A percentile compares a stretch with the other conserved stretches of the same genome.
Conservation (phyloP, 2,797 vertebrate genomes). For the Spatula versicolor region DNA sequence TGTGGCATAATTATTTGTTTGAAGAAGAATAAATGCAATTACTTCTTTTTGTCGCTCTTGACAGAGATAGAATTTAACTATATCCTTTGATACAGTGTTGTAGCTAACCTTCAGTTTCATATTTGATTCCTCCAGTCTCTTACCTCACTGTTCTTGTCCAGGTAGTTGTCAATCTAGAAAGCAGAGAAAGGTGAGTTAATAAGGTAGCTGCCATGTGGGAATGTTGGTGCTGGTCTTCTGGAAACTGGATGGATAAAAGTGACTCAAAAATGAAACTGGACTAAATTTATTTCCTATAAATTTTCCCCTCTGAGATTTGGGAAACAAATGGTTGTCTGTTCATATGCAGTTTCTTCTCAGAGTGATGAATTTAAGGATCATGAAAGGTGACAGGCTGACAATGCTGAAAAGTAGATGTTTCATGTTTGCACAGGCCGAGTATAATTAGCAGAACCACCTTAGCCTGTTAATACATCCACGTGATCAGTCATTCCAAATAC, state of each 20-base stretch:
- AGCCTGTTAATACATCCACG: not conserved
- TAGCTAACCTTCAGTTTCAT: not conserved
- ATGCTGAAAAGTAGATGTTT: not conserved
- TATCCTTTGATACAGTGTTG: not conserved
- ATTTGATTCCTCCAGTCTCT: not conserved
- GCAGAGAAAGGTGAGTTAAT: not conserved
- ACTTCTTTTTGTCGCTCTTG: not conserved
- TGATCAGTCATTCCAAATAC: not conserved
- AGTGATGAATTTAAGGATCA: not conserved
- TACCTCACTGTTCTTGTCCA: not conserved
- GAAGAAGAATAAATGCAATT: not conserved
- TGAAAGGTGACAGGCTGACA: not conserved
- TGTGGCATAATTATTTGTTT: not conserved
- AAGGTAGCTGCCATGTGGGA: not conserved
- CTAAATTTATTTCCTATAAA: not conserved
- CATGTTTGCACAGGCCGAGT: not conserved
- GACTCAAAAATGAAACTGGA: not conserved
- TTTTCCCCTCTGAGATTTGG: not conserved
- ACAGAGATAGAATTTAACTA: not conserved
- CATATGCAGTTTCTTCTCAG: not conserved
- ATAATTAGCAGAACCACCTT: not conserved
- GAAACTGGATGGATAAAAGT: not conserved
- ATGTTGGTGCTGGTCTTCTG: not conserved
- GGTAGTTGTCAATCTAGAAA: not conserved
- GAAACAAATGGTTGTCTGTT: not conserved